Base-by-base conservation (phyloP, 2,888 invertebrate genomes). In the Drosophila aldrichi region DNA sequence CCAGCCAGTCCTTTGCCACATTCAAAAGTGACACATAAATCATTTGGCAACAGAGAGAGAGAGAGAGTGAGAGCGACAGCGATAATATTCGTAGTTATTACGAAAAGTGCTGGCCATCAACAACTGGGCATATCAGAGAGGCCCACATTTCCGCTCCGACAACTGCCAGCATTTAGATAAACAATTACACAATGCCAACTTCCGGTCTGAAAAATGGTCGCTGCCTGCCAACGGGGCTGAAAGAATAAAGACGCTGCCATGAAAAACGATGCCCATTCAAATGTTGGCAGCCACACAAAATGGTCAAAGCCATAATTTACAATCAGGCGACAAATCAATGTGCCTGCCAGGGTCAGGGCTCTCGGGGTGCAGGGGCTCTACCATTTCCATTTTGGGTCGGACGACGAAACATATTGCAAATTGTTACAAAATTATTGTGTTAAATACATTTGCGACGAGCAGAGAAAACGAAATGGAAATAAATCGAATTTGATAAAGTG, bases 301-400 rank as follows among this genome's bases (percentile, higher is more conserved):
- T 74, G 73, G 82, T 70, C 79, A 82, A 57, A 76, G 80, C 73
- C 70, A 81, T 81, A 82, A 81, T 82, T 81, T 79, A 81, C 80
- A 81, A 79, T 81, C 76, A 76, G 73, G 64, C 66, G 73, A 79
- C 79, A 82, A 81, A 81, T 79, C 82, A 82, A 82, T 82, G 82
- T 68, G 40, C 20, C 61, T 59, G 46, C 46, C n/a, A n/a, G 48
- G 41, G 22, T 49, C 56, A 51, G 14, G 14, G 8, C n/a, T 32
- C 20, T 32, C 48, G 34, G 55, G 14, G 4, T 29, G 7, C 49
- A 20, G 52, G n/a, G 52, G 52, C 4, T 18, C 18, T 29, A n/a
- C 29, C 29, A 40, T 14, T 14, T 14, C 55, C 22, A 10, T 56
- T 56, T 63, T 44, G 48, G 64, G 61, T 61, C 70, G 38, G 40